Percentiles rank a stretch among this genome's conserved stretches.
Conservation (phyloP, 2,888 invertebrate genomes). For the Paralinhomoeus sp. region DNA sequence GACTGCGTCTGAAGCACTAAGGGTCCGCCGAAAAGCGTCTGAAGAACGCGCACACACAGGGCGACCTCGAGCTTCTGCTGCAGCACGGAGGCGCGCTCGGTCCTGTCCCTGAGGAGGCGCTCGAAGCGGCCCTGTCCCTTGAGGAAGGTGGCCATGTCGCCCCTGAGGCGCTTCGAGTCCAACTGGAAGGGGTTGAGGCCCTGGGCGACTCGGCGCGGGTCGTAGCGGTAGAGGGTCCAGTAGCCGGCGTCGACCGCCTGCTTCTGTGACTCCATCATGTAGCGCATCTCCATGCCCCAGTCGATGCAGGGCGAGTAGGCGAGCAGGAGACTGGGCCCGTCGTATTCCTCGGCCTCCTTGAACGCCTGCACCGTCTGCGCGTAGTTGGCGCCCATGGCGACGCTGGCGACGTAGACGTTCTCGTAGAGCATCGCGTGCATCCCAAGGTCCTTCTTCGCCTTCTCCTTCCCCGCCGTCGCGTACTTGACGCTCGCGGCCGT, state of each 20-base stretch:
- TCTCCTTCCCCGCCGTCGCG: conserved; percentile 10
- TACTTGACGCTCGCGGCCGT: conserved; percentile 10
- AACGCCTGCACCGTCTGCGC: conserved; percentile 11
- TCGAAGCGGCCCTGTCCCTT: too few relatives aligned
- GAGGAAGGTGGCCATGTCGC: too few relatives aligned
- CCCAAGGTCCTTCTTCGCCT: conserved; percentile 11
- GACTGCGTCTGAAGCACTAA: not conserved
- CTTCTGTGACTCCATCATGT: conserved; percentile 12
- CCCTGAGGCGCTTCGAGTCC: too few relatives aligned
- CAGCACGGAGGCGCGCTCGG: conserved; percentile 6
- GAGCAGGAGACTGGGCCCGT: conserved; percentile 10
- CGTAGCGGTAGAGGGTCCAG: conserved; percentile 11
- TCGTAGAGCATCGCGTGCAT: conserved; percentile 12
- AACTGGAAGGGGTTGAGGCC: conserved; percentile 11
- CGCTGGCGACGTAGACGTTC: conserved; percentile 11
- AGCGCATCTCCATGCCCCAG: conserved; percentile 13
- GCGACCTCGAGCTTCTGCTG: too few relatives aligned
- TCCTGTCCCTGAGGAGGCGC: conserved; percentile 7
- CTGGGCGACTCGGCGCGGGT: conserved; percentile 1
- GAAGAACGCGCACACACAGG: too few relatives aligned
- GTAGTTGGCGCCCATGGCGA: conserved; percentile 11
- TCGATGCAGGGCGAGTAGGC: conserved; percentile 13
- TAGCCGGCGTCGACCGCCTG: conserved; percentile 11
- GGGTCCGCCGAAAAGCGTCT: too few relatives aligned
- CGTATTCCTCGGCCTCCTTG: conserved; percentile 11